Base-by-base conservation (phyloP, 2,797 vertebrate genomes). In the Typhlichthys eigenmanni region DNA sequence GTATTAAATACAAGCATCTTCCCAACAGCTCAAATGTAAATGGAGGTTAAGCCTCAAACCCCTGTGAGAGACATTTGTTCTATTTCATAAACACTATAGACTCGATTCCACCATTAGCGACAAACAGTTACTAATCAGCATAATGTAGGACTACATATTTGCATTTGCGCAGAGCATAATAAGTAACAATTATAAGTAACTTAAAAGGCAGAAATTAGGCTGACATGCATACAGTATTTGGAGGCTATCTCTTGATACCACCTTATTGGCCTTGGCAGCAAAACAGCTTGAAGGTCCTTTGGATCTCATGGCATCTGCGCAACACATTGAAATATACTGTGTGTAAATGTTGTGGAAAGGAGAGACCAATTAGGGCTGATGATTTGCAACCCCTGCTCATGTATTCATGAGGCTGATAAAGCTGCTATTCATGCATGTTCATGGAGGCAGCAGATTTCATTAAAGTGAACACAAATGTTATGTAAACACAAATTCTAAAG, bases 121-220 rank as follows among this genome's bases (percentile, higher is more conserved):
- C 71, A 75, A 81, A 74, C 79, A 74, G 72, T 71, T 69, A 63
- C 74, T 87, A 84, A 85, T 88, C 79, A 81, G 7, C 34, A 38
- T 38, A 38, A 9, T 4, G 3, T 29, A 29, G 24, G 4, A 29
- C 24, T 29, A 29, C 24, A 29, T 29, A 29, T 29, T 29, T 29
- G 24, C 24, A 29, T 29, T 29, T 29, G 24, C 4, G 4, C 24
- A 29, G 24, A 29, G 24, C 24, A 29, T 29, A 29, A 29, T 29
- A 29, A 29, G 24, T 29, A 29, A 29, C 24, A 29, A 29, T 29
- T 29, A 29, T 29, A 29, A 29, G 24, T 29, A 29, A 29, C 3
- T 29, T 29, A 29, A 29, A 29, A 29, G 24, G 24, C 24, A 29
- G 4, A 29, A 29, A 29, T 29, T 29, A 29, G 24, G 24, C 24